phyloP scores from a whole-genome alignment of 2,888 invertebrate genomes.

The Tachina fera region DNA sequence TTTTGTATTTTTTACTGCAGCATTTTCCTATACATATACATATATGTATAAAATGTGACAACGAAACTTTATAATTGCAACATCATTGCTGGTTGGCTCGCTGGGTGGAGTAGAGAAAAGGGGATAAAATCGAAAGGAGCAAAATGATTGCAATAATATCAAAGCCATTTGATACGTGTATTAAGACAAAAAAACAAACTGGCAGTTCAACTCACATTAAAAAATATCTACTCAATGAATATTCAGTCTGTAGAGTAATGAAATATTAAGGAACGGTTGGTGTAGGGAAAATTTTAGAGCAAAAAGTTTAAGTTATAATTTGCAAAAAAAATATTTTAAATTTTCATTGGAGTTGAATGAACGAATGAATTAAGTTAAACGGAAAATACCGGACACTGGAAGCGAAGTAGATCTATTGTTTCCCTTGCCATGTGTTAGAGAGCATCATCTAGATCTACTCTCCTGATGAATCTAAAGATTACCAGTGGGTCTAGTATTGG shows the following conservation, averaged over 20 bases:
- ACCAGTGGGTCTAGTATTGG: no score
- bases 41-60: conserved; percentile 25
- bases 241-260: conserved; percentile 3
- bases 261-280: conserved; percentile 5
- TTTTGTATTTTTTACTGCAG: conserved; percentile 4
- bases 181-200: conserved; percentile 23
- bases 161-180: conserved; percentile 45
- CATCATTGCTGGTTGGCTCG: conserved; percentile 33
- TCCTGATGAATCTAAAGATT: no score
- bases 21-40: conserved; percentile 36
- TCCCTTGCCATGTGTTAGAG: no score
- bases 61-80: conserved; percentile 56
- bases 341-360: no score
- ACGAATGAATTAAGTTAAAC: no score
- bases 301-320: not conserved
- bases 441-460: no score
- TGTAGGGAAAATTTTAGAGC: not conserved
- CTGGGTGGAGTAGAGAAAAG: not conserved
- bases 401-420: no score
- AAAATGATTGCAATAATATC: conserved; percentile 37
- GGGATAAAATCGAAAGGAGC: conserved; percentile 40
- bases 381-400: no score
- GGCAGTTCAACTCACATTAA: conserved; percentile 51
- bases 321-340: no score
- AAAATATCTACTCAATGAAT: not conserved